Evolutionary conservation across 2,113 vertebrate species (phyloP), one percentile per base, ranked within the genome.

Genomic region (Okapia johnstoni): DNA sequence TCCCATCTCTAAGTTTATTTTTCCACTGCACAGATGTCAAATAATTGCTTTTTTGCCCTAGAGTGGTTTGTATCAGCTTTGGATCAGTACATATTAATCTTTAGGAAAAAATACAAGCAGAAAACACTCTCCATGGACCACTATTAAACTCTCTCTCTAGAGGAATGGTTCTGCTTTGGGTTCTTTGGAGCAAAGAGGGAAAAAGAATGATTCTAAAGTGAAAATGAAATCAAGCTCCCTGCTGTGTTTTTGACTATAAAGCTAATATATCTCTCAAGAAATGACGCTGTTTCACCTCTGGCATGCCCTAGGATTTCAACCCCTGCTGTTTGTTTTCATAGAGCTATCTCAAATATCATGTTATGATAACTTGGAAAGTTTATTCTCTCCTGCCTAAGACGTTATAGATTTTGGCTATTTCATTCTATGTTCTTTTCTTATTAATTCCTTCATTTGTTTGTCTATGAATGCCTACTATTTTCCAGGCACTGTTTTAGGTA

Each of bases 11-110:
- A 94, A 90, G 90, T 95, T 87, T 96, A 93, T 96, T 93, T 97
- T 97, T 97, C 97, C 90, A 66, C 58, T 85, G 80, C 90, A 92
- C 97, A 96, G 98, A 98, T 98, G 97, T 94, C 96, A 95, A 92
- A 93, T 98, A 98, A 98, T 98, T 97, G 97, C 92, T 84, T 97
- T 96, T 98, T 96, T 97, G 90, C 95, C 97, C 80, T 94, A 77
- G 33, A 88, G 97, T 95, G 90, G 81, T 97, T 96, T 95, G 5
- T 94, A 96, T 97, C 94, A 96, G 70, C 92, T 93, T 73, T 97
- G 93, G 57, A 91, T 97, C 50, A 92, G 96, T 92, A 93, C 19
- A 0, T 96, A 94, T 97, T 97, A 94, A 96, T 97, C 84, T 96
- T 79, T 90, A 95, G 94, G 92, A 14, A 77, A 92, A 92, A 91